Percentiles rank a stretch among this genome's conserved stretches.
Conservation (phyloP, 1,140 invertebrate genomes). For the Diorhabda carinulata region DNA sequence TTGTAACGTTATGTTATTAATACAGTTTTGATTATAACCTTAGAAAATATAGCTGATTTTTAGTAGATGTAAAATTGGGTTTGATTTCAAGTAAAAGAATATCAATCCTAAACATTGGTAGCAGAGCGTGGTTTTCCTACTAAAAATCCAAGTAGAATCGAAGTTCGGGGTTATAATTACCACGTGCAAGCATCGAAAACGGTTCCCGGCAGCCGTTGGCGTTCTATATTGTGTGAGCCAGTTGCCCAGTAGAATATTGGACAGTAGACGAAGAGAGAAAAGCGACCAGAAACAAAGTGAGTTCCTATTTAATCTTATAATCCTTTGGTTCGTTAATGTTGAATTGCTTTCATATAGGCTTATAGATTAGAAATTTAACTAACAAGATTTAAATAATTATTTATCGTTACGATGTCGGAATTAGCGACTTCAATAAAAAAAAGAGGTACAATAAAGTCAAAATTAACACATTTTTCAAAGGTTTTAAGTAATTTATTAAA, state of each 20-base stretch:
- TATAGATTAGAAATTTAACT: background rate
- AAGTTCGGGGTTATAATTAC: background rate
- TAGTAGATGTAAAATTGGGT: too few species aligned
- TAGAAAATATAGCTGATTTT: too few species aligned
- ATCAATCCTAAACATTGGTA: too few species aligned
- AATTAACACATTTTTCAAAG: constrained; percentile 18
- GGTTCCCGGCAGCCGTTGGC: background rate
- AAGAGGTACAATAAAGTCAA: constrained; percentile 17
- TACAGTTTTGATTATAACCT: too few species aligned
- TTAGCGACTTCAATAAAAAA: background rate
- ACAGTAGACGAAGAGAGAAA: background rate
- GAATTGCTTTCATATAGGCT: background rate
- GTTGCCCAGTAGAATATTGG: background rate
- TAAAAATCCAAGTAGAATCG: too few species aligned
- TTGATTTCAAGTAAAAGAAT: too few species aligned
- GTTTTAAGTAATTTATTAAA: constrained; percentile 8
- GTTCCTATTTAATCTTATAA: background rate
- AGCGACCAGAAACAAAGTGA: background rate
- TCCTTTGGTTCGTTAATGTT: background rate
- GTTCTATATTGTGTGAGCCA: background rate
- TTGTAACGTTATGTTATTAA: too few species aligned
- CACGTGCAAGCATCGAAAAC: background rate
- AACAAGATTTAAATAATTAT: background rate
- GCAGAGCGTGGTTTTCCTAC: background rate
- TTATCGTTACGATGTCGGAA: background rate